Conservation (phyloP, 2,113 vertebrate species). For the Microcebus tavaratra region DNA sequence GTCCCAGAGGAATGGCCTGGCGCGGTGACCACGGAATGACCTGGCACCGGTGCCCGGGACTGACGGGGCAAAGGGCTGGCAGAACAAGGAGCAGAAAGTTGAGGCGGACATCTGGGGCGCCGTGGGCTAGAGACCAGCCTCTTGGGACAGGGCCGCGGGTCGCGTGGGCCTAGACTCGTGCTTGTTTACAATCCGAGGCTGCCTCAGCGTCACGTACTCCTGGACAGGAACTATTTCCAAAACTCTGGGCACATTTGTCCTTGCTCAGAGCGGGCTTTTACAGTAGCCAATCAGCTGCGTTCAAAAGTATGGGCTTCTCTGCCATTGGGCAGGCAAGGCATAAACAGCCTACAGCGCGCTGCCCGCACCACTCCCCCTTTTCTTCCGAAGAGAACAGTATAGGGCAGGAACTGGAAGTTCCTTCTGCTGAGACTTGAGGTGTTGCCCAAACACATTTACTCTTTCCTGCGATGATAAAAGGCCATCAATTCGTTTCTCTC, state of each 20-base stretch:
- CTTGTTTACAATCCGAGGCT: constrained; percentile 63
- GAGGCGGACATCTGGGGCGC: neutral
- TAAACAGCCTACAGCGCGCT: neutral
- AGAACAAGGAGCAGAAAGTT: neutral
- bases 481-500: neutral
- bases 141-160: neutral
- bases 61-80: neutral
- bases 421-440: neutral
- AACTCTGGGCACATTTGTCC: constrained; percentile 38
- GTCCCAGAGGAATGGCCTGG: neutral
- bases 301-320: neutral
- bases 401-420: neutral
- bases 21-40: accelerated
- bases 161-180: constrained; percentile 43
- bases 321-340: constrained; percentile 10
- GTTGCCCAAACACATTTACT: neutral
- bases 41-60: neutral
- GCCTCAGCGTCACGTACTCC: constrained; percentile 58
- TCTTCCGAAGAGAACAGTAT: neutral
- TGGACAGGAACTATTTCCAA: constrained; percentile 37
- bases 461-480: neutral
- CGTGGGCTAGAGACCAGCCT: neutral
- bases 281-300: constrained; percentile 62
- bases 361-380: neutral
- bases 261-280: constrained; percentile 62